phyloP scores from a whole-genome alignment of 2,888 invertebrate species.

The Diachrysia chrysitis region DNA sequence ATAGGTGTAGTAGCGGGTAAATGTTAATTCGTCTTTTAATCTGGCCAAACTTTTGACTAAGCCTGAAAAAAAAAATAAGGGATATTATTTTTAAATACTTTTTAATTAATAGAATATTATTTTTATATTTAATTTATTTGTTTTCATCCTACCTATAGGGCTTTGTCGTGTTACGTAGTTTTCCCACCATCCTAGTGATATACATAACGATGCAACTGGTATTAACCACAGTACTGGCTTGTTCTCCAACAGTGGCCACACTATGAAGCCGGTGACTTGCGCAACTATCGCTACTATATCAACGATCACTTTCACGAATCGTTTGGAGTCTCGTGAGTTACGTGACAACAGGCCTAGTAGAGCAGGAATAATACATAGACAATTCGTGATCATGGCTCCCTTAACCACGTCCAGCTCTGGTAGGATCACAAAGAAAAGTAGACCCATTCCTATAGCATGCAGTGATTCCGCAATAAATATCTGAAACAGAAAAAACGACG shows the following conservation, averaged over 20 bases:
- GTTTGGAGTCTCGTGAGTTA: slow-evolving; percentile 94
- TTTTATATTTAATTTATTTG: background rate
- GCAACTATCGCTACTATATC: slow-evolving; percentile 96
- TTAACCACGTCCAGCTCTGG: slow-evolving; percentile 98
- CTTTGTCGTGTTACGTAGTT: slow-evolving; percentile 97
- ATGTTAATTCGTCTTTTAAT: slow-evolving; percentile 93
- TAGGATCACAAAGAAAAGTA: slow-evolving; percentile 96
- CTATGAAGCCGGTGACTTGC: slow-evolving; percentile 96
- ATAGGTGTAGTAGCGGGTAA: slow-evolving; percentile 96
- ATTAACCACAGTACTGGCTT: slow-evolving; percentile 95
- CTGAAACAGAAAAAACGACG: slow-evolving; percentile 71
- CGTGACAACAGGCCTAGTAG: slow-evolving; percentile 93
- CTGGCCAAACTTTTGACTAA: slow-evolving; percentile 93
- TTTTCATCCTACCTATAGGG: slow-evolving; percentile 90
- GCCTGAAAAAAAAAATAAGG: slow-evolving; percentile 77
- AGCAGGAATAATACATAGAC: slow-evolving; percentile 97
- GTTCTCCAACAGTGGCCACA: slow-evolving; percentile 96
- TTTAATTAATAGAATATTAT: background rate
- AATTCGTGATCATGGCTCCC: slow-evolving; percentile 98
- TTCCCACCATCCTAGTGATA: slow-evolving; percentile 99
- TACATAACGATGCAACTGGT: slow-evolving; percentile 94
- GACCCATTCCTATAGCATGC: slow-evolving; percentile 95
- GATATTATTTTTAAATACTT: background rate
- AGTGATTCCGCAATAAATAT: slow-evolving; percentile 96
- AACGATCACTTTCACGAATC: slow-evolving; percentile 93